Evolutionary conservation across 2,888 invertebrate genomes (phyloP).

Genomic region (Netelia inedita): DNA sequence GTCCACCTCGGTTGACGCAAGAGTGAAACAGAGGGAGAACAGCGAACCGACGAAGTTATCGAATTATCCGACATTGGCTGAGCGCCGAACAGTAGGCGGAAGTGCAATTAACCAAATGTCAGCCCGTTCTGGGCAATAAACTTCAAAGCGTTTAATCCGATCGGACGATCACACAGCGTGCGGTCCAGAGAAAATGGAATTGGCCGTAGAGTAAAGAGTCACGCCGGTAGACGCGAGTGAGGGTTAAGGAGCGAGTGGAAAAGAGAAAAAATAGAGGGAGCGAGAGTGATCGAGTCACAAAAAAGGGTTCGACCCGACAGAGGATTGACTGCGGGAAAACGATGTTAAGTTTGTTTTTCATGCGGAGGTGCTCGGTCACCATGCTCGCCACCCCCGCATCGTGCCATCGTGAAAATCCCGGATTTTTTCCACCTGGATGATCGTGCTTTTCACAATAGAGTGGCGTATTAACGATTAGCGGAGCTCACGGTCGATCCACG

Average conservation of each 20-base stretch:
- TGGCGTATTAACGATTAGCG: background rate
- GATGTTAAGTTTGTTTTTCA: slow-evolving; percentile 74
- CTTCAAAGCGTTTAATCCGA: slow-evolving; percentile 77
- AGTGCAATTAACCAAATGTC: slow-evolving; percentile 77
- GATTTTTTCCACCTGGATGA: slow-evolving; percentile 5
- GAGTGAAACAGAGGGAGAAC: slow-evolving; percentile 41
- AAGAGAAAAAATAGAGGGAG: background rate
- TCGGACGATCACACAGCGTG: slow-evolving; percentile 67
- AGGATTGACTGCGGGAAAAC: slow-evolving; percentile 65
- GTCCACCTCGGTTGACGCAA: slow-evolving; percentile 1
- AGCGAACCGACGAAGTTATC: slow-evolving; percentile 60
- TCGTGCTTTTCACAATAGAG: background rate
- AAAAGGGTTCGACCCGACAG: slow-evolving; percentile 19
- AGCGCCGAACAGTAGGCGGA: slow-evolving; percentile 64
- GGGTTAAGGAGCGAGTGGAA: slow-evolving; percentile 8
- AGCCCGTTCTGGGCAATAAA: slow-evolving; percentile 72
- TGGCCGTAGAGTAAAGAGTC: slow-evolving; percentile 65
- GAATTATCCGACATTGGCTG: slow-evolving; percentile 60
- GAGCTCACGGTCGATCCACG: background rate
- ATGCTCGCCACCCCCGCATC: background rate
- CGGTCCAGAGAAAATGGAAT: slow-evolving; percentile 70
- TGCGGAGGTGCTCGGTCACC: slow-evolving; percentile 26
- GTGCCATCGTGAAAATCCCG: slow-evolving; percentile 8
- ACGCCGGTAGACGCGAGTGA: slow-evolving; percentile 28
- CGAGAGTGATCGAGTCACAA: slow-evolving; percentile 28